Evolutionary conservation across 2,797 vertebrate genomes (phyloP).

Genomic region (Meda fulgida): DNA sequence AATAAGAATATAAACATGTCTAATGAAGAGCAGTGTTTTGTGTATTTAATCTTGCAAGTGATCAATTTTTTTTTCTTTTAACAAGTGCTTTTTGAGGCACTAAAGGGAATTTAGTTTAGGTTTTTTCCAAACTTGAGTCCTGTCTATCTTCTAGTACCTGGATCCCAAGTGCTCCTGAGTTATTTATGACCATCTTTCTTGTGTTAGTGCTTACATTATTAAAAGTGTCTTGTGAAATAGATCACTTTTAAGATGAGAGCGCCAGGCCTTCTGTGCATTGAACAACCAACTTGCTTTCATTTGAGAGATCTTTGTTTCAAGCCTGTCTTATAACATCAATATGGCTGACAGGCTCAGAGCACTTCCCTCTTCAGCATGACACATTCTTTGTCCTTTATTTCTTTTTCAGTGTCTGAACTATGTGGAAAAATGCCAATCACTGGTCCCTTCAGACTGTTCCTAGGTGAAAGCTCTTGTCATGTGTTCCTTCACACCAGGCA

Average conservation of each 20-base stretch:
- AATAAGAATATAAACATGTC: constrained; percentile 80
- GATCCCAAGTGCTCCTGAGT: constrained; percentile 13
- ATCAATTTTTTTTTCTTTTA: constrained; percentile 78
- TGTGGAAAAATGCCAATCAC: constrained; percentile 28
- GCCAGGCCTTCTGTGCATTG: constrained; percentile 14
- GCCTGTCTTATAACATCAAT: constrained; percentile 10
- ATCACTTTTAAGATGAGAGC: constrained; percentile 19
- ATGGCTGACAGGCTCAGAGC: constrained; percentile 30
- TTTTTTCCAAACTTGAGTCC: constrained; percentile 57
- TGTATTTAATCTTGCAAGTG: constrained; percentile 82
- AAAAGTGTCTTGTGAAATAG: constrained; percentile 14
- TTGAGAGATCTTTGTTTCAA: constrained; percentile 27
- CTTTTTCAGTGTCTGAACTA: constrained; percentile 2
- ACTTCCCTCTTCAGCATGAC: constrained; percentile 42
- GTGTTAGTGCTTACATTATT: constrained; percentile 58
- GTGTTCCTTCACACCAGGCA: background rate
- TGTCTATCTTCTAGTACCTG: constrained; percentile 65
- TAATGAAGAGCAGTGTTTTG: constrained; percentile 76
- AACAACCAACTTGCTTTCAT: constrained; percentile 17
- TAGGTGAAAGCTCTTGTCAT: constrained; percentile 21
- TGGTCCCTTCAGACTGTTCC: constrained; percentile 36
- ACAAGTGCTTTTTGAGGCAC: constrained; percentile 68
- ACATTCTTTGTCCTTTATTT: constrained; percentile 22
- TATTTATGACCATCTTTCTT: constrained; percentile 15
- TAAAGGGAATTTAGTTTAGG: constrained; percentile 65